Evolutionary conservation across 2,113 vertebrate species (phyloP), one percentile per base, ranked within the genome.

Genomic region (Trichomycterus rosablanca): DNA sequence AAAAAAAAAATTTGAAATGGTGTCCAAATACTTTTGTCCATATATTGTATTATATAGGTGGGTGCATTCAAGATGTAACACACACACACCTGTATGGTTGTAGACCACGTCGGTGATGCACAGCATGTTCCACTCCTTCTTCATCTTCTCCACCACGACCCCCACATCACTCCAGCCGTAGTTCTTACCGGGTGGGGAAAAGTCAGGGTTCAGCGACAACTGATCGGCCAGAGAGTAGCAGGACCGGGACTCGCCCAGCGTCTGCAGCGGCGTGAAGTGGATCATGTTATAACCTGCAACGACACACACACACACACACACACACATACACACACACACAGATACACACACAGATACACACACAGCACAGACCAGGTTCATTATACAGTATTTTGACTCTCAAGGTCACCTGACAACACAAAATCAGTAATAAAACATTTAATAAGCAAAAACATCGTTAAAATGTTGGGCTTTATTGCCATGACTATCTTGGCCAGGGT

Each of bases 71-170:
- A 56, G 12, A 23, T 66, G 52, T 37, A 30, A 30, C 26, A 30
- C 26, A 30, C 26, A 30, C 26, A 30, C 40, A 95, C 93, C 93
- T 62, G 92, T 95, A 69, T 93, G 91, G 76, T 92, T 93, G 82
- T 93, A 95, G 74, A 95, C 90, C 48, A 95, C 91, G 71, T 95
- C 93, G 4, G 91, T 94, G 71, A 94, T 87, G 71, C 90, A 90
- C 53, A 93, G 79, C 80, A 95, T 76, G 67, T 89, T 84, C 93
- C 93, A 95, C 39, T 95, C 91, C 14, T 76, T 90, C 79, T 87
- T 92, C 79, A 94, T 0, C 76, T 88, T 91, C 71, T 93, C 87
- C 63, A 94, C 84, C 44, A 94, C 76, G 1, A 79, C 76, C 16
- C 86, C 90, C 51, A 92, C 76, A 40, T 93, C 89, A 0, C 65